Evolutionary conservation across 92 coral and sea anemone species (phyloP).

Genomic region (Anthopleura xanthogrammica): DNA sequence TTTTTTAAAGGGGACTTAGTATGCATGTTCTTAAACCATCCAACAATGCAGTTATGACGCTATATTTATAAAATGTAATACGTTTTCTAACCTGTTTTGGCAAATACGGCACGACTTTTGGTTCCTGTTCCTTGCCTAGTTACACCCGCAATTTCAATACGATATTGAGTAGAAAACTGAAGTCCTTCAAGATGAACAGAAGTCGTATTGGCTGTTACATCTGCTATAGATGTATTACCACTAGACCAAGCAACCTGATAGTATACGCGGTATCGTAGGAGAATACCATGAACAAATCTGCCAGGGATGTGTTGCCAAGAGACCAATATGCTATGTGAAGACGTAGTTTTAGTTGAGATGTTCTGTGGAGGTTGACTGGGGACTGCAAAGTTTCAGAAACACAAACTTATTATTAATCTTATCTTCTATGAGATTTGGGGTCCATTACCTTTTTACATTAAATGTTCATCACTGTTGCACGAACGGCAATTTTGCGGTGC

Average conservation of each 20-base stretch:
- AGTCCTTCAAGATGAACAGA: not conserved
- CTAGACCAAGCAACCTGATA: conserved; percentile 6
- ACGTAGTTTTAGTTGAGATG: not conserved
- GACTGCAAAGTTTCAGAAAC: not conserved
- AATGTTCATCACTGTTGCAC: too few relatives aligned
- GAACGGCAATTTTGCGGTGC: too few relatives aligned
- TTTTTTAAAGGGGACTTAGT: too few relatives aligned
- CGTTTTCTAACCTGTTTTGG: conserved; percentile 1
- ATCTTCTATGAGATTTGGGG: too few relatives aligned
- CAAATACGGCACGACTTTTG: not conserved
- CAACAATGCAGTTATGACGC: too few relatives aligned
- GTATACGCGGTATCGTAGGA: conserved; percentile 5
- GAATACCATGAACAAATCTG: not conserved
- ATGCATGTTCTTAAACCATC: too few relatives aligned
- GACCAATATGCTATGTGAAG: not conserved
- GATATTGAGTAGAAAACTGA: not conserved
- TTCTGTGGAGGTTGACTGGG: not conserved
- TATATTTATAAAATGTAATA: too few relatives aligned
- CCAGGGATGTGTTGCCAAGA: not conserved
- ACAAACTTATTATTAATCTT: too few relatives aligned
- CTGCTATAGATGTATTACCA: not conserved
- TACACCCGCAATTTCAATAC: not conserved
- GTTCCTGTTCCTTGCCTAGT: not conserved
- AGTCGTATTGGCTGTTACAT: not conserved
- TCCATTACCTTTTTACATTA: too few relatives aligned